Percentiles rank a stretch among this genome's conserved stretches.
Conservation (phyloP, 2,797 vertebrate genomes). For the Micromesistius poutassou region DNA sequence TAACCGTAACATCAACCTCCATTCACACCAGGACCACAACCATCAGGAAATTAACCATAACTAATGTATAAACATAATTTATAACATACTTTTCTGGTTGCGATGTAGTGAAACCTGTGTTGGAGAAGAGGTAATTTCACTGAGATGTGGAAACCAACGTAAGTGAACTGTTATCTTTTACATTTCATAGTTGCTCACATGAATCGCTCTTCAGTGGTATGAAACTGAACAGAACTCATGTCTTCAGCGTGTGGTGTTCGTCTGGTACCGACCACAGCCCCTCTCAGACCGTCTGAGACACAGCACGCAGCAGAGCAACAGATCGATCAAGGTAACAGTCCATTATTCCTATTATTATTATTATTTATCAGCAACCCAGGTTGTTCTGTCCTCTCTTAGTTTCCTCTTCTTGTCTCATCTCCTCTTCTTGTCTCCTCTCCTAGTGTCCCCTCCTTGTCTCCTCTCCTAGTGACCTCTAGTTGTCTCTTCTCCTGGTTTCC, state of each 20-base stretch:
- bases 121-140: slow-evolving; percentile 64
- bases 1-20: neutral
- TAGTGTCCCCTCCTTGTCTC: neutral
- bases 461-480: neutral
- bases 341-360: neutral
- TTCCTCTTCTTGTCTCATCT: neutral
- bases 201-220: neutral
- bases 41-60: neutral
- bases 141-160: slow-evolving; percentile 82
- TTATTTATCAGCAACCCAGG: neutral
- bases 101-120: slow-evolving; percentile 73
- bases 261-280: slow-evolving; percentile 14
- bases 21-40: neutral
- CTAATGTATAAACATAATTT: neutral
- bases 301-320: slow-evolving; percentile 28
- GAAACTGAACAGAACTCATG: slow-evolving; percentile 11
- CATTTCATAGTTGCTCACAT: neutral
- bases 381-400: neutral
- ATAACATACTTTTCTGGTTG: neutral
- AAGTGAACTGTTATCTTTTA: slow-evolving; percentile 45
- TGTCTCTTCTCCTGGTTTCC: neutral
- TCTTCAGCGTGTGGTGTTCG: slow-evolving; percentile 68
- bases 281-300: accelerated
- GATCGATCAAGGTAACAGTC: slow-evolving; percentile 25
- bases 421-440: neutral